Percentiles rank a stretch among this genome's conserved stretches.
Conservation (phyloP, 2,113 vertebrate genomes). For the Elephantulus edwardii region DNA sequence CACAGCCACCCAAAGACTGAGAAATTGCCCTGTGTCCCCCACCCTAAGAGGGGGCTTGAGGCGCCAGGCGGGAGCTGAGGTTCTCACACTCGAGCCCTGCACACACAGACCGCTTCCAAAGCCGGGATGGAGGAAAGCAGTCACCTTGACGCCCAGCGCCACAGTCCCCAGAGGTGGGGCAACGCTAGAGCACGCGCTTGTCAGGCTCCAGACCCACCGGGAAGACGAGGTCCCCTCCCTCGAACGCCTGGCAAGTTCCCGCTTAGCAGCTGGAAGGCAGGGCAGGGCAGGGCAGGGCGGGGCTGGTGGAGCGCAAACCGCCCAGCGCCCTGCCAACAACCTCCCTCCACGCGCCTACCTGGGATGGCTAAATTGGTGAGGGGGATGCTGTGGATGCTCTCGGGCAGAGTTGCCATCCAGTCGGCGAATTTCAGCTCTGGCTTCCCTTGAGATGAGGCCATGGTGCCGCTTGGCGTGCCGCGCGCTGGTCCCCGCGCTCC, state of each 20-base stretch:
- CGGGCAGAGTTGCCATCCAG: constrained; percentile 96
- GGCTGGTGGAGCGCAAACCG: constrained; percentile 22
- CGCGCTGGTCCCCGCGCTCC: constrained; percentile 47
- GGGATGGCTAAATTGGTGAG: constrained; percentile 96
- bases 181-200: neutral
- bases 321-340: constrained; percentile 48
- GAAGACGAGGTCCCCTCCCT: constrained; percentile 17
- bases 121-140: constrained; percentile 8
- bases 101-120: neutral
- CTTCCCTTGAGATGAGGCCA: constrained; percentile 97
- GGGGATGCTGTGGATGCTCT: constrained; percentile 91
- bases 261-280: constrained; percentile 25
- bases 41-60: neutral
- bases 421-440: constrained; percentile 92
- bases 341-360: constrained; percentile 85
- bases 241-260: constrained; percentile 52
- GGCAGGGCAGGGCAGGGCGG: constrained; percentile 70
- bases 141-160: constrained; percentile 68
- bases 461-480: constrained; percentile 77
- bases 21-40: neutral
- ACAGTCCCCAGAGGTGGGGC: constrained; percentile 16
- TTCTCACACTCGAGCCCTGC: neutral
- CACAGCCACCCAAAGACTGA: neutral
- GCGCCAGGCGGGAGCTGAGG: neutral
- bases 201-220: neutral